Conservation (phyloP, 2,797 vertebrate species). For the Muscicapa comitata region DNA sequence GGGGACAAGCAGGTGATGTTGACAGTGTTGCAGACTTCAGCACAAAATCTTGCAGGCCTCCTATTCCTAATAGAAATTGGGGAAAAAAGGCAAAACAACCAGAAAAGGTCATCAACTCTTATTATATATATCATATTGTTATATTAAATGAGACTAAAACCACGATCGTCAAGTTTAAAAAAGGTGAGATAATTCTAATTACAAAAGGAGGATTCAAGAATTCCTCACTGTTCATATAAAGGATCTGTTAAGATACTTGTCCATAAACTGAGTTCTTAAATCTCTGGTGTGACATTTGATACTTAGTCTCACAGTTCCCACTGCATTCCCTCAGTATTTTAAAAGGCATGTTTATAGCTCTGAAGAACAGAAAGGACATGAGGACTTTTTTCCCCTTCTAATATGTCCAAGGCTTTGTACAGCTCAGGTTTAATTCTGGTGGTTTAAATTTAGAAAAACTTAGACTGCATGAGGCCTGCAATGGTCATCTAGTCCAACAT, state of each 20-base stretch:
- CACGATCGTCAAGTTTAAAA: not conserved
- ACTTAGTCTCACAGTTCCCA: not conserved
- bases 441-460: not conserved
- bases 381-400: not conserved
- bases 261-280: not conserved
- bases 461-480: not conserved
- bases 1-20: slow-evolving; percentile 83
- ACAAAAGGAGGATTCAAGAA: not conserved
- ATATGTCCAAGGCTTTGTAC: not conserved
- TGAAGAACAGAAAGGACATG: not conserved
- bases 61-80: slow-evolving; percentile 79
- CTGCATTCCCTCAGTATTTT: not conserved
- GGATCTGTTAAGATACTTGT: not conserved
- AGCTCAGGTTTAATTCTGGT: not conserved
- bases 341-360: not conserved
- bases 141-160: not conserved
- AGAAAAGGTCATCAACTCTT: not conserved
- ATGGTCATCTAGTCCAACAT: not conserved
- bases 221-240: not conserved
- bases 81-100: not conserved
- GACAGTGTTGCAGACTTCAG: slow-evolving; percentile 94
- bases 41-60: slow-evolving; percentile 88
- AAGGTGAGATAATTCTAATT: not conserved
- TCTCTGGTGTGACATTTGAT: not conserved
- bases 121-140: too few relatives aligned